Evolutionary conservation across 1,140 invertebrate species (phyloP), one percentile per base, ranked within the genome.

Genomic region (Eueides isabella): DNA sequence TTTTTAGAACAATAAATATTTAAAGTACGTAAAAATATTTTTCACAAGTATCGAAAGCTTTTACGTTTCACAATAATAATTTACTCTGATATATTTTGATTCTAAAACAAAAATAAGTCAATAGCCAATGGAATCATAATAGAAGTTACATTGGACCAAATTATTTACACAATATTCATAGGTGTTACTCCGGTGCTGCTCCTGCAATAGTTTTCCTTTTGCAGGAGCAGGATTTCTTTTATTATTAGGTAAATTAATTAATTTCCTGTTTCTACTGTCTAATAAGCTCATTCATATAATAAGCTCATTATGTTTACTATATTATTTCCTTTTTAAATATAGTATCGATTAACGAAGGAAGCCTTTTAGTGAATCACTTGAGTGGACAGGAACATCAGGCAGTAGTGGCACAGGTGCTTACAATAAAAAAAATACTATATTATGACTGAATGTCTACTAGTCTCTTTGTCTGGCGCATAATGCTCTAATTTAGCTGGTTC

Each of bases 391-490:
- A 55, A 55, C 23, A 55, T 55, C 23, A 55, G 48, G 48, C 23
- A 55, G 48, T 55, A 55, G 48, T 55, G 48, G 23, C 23, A 23
- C 48, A 55, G 48, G 48, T 55, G 48, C 11, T 26, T 55, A 23
- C 9, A 7, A 0, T 26, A 26, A 44, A 62, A n/a, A 71, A 48
- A 55, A 31, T 7, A 65, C 73, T 90, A 96, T 48, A 96, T 95
- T 75, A 96, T 95, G 67, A 96, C 95, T 63, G 96, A 96, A 86
- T 95, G 94, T 86, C 96, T 93, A 85, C 96, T 96, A 68, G 94
- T 95, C 82, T 95, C 95, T 79, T 95, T 95, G 80, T 95, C 94
- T 2, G 95, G 95, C 72, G 94, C 94, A 82, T 96, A 96, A 72
- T 95, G 94, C 87, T 96, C 96, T 64, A 96, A 81, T 81, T 95